These are phyloP conservation scores for Camelus dromedarius DNA, from an alignment of 2,113 vertebrate genomes.

Conservation along the genomic window DNA sequence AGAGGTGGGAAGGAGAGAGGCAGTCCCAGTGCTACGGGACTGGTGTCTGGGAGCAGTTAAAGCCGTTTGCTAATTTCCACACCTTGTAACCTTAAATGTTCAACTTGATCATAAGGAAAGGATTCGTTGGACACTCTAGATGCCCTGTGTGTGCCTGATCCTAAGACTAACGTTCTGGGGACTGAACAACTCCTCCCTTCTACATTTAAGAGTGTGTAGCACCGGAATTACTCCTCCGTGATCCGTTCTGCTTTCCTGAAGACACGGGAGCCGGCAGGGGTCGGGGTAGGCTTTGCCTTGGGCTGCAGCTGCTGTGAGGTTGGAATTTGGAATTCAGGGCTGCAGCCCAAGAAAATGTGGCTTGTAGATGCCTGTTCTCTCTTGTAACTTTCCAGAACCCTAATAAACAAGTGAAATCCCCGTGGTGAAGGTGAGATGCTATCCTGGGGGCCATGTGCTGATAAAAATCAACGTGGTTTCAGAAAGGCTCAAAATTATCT, in stretches of 20 bases:
- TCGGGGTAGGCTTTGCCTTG: rapidly evolving
- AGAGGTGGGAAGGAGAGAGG: background rate
- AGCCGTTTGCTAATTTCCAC: background rate
- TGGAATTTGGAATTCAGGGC: background rate
- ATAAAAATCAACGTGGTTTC: slow-evolving; percentile 67
- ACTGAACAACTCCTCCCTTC: background rate
- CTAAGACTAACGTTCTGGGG: background rate
- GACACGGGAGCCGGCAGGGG: background rate
- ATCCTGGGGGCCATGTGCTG: slow-evolving; percentile 37
- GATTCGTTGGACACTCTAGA: background rate
- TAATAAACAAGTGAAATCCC: slow-evolving; percentile 44
- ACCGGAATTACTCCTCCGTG: background rate
- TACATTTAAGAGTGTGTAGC: background rate
- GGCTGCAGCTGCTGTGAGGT: background rate
- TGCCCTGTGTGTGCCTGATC: background rate
- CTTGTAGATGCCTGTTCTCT: slow-evolving; percentile 22
- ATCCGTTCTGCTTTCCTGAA: background rate
- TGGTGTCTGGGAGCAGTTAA: background rate
- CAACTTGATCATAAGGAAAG: background rate
- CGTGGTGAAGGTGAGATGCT: slow-evolving; percentile 51
- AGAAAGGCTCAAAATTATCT: slow-evolving; percentile 57
- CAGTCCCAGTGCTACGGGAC: background rate
- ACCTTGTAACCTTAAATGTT: background rate
- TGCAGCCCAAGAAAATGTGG: background rate
- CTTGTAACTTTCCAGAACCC: slow-evolving; percentile 48